Percentiles rank a stretch among this genome's conserved stretches.
These are phyloP conservation scores for Neomorphus geoffroyi DNA, from an alignment of 2,797 vertebrate species.

Conservation along the genomic window DNA sequence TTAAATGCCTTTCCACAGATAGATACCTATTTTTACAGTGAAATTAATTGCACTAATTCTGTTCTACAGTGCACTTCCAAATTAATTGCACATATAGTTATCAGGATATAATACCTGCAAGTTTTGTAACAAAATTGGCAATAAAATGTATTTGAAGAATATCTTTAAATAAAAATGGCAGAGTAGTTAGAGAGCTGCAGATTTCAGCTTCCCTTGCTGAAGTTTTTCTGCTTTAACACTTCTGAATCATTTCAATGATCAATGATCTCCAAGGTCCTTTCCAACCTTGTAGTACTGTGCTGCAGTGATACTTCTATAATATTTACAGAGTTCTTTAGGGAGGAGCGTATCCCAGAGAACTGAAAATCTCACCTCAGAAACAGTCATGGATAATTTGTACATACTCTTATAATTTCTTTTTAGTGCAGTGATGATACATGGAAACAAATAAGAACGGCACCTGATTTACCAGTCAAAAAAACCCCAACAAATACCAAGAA, in stretches of 20 bases:
- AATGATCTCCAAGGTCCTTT: too few species aligned
- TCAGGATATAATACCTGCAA: not conserved
- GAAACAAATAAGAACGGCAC: conserved; percentile 12
- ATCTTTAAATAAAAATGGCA: not conserved
- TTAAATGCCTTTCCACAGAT: not conserved
- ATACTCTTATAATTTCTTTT: not conserved
- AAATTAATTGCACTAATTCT: not conserved
- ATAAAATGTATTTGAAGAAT: conserved; percentile 1
- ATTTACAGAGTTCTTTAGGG: not conserved
- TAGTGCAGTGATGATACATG: not conserved
- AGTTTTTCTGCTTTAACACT: not conserved
- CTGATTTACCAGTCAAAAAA: conserved; percentile 9
- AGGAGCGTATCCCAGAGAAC: not conserved
- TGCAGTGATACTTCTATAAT: not conserved
- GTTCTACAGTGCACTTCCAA: not conserved
- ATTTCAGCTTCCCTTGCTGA: not conserved
- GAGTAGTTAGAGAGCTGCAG: not conserved
- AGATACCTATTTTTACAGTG: not conserved
- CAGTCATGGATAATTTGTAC: not conserved
- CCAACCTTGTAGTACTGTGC: too few species aligned
- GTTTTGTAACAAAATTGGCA: not conserved
- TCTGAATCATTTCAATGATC: not conserved
- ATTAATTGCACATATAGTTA: not conserved
- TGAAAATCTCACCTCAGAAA: not conserved
- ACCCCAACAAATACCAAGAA: not conserved